Evolutionary conservation across 2,888 invertebrate species (phyloP), one percentile per base, ranked within the genome.

Genomic region (Pheosia tremula): DNA sequence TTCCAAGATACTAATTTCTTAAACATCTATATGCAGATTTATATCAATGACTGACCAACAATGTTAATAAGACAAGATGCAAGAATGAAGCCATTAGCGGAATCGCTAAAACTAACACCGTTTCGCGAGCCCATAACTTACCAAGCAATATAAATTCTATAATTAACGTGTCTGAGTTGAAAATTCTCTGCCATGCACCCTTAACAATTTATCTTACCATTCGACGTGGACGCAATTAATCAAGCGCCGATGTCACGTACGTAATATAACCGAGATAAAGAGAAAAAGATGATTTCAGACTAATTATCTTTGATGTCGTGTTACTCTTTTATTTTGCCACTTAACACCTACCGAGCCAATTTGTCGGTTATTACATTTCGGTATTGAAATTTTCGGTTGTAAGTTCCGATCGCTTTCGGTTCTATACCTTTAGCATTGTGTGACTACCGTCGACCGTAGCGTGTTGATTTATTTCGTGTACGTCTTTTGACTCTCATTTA

Each of bases 201-300:
- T 50, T 67, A 69, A 74, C 85, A 88, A 90, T 91, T 90, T 91
- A 91, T 91, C 91, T 91, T 88, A 79, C 80, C 82, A 83, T 85
- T 86, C 85, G 86, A 87, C 87, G 85, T 83, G 81, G 84, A 82
- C 83, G 91, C 90, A 90, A 92, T 92, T 91, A 91, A 91, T 92
- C 91, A 92, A 90, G 82, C 74, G 83, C 82, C 86, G 89, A 88
- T 91, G 91, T 91, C 91, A 90, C 87, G 87, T 88, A 82, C 83
- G 83, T 85, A 86, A 85, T 86, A 89, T 87, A 85, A 82, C 75
- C 79, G 75, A 81, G 87, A 85, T 89, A 91, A 89, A 88, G 87
- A 87, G 86, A 88, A 91, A 88, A 90, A 87, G 86, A 91, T 90
- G 89, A 91, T 91, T 90, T 87, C 84, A 82, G 82, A 87, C 91